These are phyloP conservation scores for Ennomos fuscantarius DNA, from an alignment of 2,888 invertebrate species.

Conservation along the genomic window DNA sequence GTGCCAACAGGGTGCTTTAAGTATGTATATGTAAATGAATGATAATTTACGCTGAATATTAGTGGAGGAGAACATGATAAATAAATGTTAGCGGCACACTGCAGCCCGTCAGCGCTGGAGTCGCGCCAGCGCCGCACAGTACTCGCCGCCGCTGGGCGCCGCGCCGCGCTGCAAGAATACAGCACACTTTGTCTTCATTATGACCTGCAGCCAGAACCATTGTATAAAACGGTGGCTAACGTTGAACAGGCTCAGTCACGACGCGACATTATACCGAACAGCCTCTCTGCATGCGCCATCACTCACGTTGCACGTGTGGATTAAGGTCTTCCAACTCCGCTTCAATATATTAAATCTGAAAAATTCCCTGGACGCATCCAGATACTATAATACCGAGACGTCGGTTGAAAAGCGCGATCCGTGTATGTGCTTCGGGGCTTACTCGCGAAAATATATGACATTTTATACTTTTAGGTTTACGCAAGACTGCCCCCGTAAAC, in stretches of 20 bases:
- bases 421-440: slow-evolving; percentile 21
- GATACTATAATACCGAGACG: slow-evolving; percentile 24
- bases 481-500: slow-evolving; percentile 51
- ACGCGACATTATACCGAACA: slow-evolving; percentile 32
- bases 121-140: slow-evolving; percentile 50
- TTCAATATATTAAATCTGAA: slow-evolving; percentile 24
- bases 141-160: slow-evolving; percentile 29
- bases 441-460: slow-evolving; percentile 27
- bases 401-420: slow-evolving; percentile 13
- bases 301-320: slow-evolving; percentile 30
- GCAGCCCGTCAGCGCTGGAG: slow-evolving; percentile 50
- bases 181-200: slow-evolving; percentile 64
- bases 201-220: slow-evolving; percentile 35
- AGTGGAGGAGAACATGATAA: slow-evolving; percentile 49
- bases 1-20: slow-evolving; percentile 44
- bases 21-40: slow-evolving; percentile 49
- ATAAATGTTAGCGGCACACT: slow-evolving; percentile 53
- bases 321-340: slow-evolving; percentile 23
- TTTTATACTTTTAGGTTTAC: slow-evolving; percentile 38
- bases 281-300: slow-evolving; percentile 23
- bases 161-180: slow-evolving; percentile 47
- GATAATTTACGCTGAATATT: slow-evolving; percentile 52
- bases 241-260: slow-evolving; percentile 20
- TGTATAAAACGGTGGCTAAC: slow-evolving; percentile 19
- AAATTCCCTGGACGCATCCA: slow-evolving; percentile 26